Evolutionary conservation across 2,888 invertebrate genomes (phyloP), one percentile per base, ranked within the genome.

Genomic region (Pseudeuparius sepicola): DNA sequence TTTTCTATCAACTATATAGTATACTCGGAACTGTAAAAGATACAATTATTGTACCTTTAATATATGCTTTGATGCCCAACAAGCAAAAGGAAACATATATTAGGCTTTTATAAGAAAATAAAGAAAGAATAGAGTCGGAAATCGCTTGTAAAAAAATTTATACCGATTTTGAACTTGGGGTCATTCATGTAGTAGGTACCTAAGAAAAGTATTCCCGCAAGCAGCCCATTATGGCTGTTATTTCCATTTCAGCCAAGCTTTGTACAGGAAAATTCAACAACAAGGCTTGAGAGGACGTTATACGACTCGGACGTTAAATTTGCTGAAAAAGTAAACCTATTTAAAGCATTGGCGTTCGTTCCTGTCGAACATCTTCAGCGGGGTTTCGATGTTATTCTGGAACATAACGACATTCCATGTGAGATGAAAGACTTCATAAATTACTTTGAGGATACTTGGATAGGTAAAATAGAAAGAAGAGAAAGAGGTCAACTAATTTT

Each of bases 371-470:
- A 24, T 24, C 11, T 24, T 4, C 10, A 4, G 4, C 10, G 25
- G 4, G 10, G 4, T 4, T 24, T 24, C 12, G 25, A 24, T 6
- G 9, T 9, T 7, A 20, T 20, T 20, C 20, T 20, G 9, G 9
- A 20, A 7, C 7, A 20, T 9, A 20, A 20, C 20, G 7, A 7
- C 9, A 20, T 20, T 20, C 20, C 7, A 7, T 7, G 7, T 9
- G 20, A 20, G 9, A 9, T 9, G 7, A 20, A 20, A 7, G 7
- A 24, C 12, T 24, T 24, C 12, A 5, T 24, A 4, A 12, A 24
- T 4, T 24, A 24, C n/a, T 24, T 24, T 24, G 25, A 24, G 12
- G 25, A 24, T 9, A 24, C 25, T 10, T 24, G 25, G 25, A 12
- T 24, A 12, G 25, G 25, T 9, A 24, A 24, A 24, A 4, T 24